Evolutionary conservation across 2,888 invertebrate genomes (phyloP).

Genomic region (Oegoconia quadripuncta): DNA sequence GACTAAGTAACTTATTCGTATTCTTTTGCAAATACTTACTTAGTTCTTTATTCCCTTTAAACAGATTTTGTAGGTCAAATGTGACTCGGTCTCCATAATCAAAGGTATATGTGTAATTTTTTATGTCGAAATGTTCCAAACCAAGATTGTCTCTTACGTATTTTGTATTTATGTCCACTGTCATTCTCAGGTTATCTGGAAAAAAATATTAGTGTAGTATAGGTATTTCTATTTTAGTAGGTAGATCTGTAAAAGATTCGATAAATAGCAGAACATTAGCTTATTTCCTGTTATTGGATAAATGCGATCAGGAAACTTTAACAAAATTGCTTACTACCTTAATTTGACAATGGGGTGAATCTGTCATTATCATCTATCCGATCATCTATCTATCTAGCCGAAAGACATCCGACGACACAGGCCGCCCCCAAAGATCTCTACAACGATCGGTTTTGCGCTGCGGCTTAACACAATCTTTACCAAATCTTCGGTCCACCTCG

Average conservation of each 20-base stretch:
- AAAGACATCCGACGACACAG: no score
- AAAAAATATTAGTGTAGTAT: neutral
- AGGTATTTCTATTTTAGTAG: neutral
- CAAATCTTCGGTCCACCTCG: no score
- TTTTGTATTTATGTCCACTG: constrained; percentile 23
- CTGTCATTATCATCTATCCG: no score
- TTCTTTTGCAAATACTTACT: constrained; percentile 58
- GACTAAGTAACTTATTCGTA: no score
- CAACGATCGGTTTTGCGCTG: no score
- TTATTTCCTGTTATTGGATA: neutral
- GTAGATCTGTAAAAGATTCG: neutral
- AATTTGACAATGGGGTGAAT: no score
- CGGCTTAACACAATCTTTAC: no score
- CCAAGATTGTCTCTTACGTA: constrained; percentile 21
- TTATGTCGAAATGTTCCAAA: constrained; percentile 29
- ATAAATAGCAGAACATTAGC: neutral
- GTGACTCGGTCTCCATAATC: constrained; percentile 61
- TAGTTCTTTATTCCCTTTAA: constrained; percentile 63
- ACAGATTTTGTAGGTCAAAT: constrained; percentile 60
- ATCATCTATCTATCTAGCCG: no score
- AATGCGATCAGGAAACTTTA: no score
- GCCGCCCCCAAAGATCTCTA: no score
- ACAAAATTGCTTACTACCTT: no score
- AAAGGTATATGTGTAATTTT: constrained; percentile 60
- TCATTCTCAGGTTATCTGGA: constrained; percentile 24